Conservation (phyloP, 2,797 vertebrate species). For the Molossus molossus region DNA sequence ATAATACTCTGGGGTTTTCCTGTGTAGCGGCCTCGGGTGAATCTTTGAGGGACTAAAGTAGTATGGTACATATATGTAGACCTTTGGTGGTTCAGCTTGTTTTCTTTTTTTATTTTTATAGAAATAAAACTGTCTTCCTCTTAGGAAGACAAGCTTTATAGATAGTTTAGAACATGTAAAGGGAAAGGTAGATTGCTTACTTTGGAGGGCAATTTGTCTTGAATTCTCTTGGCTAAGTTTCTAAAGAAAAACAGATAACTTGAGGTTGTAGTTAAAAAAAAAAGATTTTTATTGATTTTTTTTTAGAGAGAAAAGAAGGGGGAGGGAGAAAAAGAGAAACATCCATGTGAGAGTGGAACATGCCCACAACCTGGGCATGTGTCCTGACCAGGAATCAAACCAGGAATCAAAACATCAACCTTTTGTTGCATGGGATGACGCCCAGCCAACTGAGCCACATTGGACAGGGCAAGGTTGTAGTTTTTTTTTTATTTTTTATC, state of each 20-base stretch:
- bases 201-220: background rate
- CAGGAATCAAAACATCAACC: too few relatives aligned
- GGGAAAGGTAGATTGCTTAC: background rate
- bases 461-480: too few relatives aligned
- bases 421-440: too few relatives aligned
- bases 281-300: too few relatives aligned
- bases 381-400: too few relatives aligned
- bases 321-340: too few relatives aligned
- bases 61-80: background rate
- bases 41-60: background rate
- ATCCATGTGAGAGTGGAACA: too few relatives aligned
- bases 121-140: constrained; percentile 1
- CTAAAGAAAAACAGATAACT: background rate
- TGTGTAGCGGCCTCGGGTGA: background rate
- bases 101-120: constrained; percentile 51
- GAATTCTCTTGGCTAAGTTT: constrained; percentile 17
- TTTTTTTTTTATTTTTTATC: too few relatives aligned
- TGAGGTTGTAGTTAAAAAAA: background rate
- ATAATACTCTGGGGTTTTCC: background rate
- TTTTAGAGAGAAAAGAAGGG: too few relatives aligned
- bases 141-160: background rate
- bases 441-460: too few relatives aligned
- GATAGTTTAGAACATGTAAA: background rate
- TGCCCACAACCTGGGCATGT: too few relatives aligned
- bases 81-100: background rate